Evolutionary conservation across 2,797 vertebrate genomes (phyloP).

Genomic region (Nothura maculosa): DNA sequence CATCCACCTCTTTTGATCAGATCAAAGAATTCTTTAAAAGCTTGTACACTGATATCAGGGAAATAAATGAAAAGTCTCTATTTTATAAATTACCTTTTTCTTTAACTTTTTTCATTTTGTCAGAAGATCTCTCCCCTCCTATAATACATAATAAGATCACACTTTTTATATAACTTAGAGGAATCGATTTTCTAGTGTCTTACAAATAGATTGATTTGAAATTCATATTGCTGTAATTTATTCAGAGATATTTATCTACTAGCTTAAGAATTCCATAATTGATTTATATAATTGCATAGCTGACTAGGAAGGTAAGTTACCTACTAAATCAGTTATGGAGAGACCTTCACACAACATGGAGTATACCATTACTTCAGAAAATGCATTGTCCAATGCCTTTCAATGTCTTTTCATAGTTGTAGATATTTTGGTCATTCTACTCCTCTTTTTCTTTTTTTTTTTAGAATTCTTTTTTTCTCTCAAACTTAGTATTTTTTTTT

Average conservation of each 20-base stretch:
- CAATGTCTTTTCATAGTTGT: background rate
- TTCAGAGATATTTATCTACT: background rate
- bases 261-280: background rate
- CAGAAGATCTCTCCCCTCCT: background rate
- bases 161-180: background rate
- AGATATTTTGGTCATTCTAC: background rate
- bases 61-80: background rate
- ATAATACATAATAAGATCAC: background rate
- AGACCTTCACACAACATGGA: background rate
- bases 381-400: background rate
- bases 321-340: background rate
- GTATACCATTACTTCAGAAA: background rate
- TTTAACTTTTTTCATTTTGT: conserved; percentile 13
- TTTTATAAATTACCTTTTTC: background rate
- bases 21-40: conserved; percentile 51
- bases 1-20: conserved; percentile 21
- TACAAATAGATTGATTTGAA: background rate
- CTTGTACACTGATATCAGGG: background rate
- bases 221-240: background rate
- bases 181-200: background rate
- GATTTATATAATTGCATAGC: background rate
- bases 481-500: background rate
- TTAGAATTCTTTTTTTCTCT: background rate
- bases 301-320: background rate
- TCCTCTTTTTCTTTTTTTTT: background rate